Evolutionary conservation across 2,113 vertebrate species (phyloP).

Genomic region (Smithornis capensis): DNA sequence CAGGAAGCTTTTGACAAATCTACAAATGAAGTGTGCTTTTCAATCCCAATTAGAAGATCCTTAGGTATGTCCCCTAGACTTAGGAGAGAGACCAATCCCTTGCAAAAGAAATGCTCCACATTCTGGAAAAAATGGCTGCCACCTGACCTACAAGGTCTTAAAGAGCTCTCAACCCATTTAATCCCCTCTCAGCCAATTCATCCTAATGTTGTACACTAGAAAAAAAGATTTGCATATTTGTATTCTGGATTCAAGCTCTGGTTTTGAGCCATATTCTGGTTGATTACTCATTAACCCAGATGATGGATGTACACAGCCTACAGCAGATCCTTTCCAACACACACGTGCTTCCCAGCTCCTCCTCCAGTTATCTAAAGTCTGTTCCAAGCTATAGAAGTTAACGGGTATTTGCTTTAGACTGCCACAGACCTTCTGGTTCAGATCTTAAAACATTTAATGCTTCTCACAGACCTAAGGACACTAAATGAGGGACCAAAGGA

Average conservation of each 20-base stretch:
- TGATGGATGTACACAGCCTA: neutral
- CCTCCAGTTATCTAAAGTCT: neutral
- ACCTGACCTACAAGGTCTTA: neutral
- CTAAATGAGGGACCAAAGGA: neutral
- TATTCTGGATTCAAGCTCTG: neutral
- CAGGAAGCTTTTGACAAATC: neutral
- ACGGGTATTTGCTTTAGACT: neutral
- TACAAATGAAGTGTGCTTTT: neutral
- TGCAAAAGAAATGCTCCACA: neutral
- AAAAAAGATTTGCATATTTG: rapidly evolving
- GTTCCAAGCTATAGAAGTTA: neutral
- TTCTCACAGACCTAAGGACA: neutral
- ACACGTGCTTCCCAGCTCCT: rapidly evolving
- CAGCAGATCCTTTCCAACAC: neutral
- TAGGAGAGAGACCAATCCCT: neutral
- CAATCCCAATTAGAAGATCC: neutral
- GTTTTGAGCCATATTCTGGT: neutral
- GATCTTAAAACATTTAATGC: neutral
- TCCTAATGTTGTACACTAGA: neutral
- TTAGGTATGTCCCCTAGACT: neutral
- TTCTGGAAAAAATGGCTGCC: neutral
- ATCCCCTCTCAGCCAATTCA: neutral
- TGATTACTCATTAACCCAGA: neutral
- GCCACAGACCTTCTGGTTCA: neutral
- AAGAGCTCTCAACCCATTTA: neutral